phyloP scores from a whole-genome alignment of 2,888 invertebrate genomes.

The Luffia ferchaultella region DNA sequence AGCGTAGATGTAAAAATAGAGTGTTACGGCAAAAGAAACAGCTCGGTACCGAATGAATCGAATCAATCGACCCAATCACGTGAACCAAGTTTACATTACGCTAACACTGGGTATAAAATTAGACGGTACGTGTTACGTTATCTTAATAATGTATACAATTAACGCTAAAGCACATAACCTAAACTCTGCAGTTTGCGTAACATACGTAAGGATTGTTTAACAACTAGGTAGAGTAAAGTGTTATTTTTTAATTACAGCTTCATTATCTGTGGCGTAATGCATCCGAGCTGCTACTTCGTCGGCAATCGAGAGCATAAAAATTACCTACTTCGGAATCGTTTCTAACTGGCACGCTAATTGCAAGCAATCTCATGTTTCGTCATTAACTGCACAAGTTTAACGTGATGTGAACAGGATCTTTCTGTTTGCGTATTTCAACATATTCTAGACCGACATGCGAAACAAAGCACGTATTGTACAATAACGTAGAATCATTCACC shows the following conservation, averaged over 20 bases:
- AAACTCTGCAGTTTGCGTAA: no score
- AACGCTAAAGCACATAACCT: no score
- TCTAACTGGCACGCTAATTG: neutral
- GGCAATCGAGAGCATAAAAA: neutral
- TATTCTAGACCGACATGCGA: neutral
- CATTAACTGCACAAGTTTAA: neutral
- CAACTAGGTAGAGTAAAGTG: no score
- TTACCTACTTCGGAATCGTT: neutral
- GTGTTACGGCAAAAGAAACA: neutral
- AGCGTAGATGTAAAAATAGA: neutral
- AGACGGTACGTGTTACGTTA: slow-evolving; percentile 4
- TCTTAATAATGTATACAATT: neutral
- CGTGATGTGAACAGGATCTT: neutral
- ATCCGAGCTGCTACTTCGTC: neutral
- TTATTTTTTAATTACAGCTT: no score
- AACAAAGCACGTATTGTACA: slow-evolving; percentile 18
- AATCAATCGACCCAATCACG: slow-evolving; percentile 41
- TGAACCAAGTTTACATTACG: slow-evolving; percentile 33
- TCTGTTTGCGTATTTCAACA: neutral
- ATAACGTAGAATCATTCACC: slow-evolving; percentile 19
- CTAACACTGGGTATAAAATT: neutral
- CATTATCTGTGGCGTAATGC: neutral
- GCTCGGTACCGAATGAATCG: neutral
- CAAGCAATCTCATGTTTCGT: neutral
- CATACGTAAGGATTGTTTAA: no score